These are phyloP conservation scores for Hafferia zeledoni DNA, from an alignment of 2,797 vertebrate genomes.

Conservation along the genomic window DNA sequence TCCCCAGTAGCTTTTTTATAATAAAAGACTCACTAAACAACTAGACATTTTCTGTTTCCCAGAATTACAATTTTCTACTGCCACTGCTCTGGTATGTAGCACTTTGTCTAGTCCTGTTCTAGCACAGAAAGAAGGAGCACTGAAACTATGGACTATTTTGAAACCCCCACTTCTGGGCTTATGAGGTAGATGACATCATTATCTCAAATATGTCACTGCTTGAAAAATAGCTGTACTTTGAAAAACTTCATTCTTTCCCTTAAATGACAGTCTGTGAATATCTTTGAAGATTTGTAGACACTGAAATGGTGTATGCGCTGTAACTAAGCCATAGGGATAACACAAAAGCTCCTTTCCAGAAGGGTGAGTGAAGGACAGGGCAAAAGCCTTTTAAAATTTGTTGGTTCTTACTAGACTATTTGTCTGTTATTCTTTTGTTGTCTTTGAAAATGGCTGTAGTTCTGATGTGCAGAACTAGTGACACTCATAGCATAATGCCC, in stretches of 20 bases:
- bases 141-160: not conserved
- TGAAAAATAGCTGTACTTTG: not conserved
- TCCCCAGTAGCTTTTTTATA: not conserved
- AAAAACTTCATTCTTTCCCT: not conserved
- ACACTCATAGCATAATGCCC: not conserved
- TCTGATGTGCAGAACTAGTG: not conserved
- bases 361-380: not conserved
- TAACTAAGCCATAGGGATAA: not conserved
- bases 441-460: not conserved
- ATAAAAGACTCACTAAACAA: not conserved
- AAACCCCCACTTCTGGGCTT: not conserved
- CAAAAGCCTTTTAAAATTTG: not conserved
- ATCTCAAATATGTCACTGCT: not conserved
- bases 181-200: not conserved
- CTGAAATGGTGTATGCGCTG: not conserved
- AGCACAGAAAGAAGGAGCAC: not conserved
- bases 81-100: not conserved
- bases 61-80: not conserved
- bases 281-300: not conserved
- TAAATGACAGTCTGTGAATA: not conserved
- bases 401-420: not conserved
- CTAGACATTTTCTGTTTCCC: not conserved
- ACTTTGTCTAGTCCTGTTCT: not conserved
- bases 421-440: not conserved
- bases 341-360: not conserved